These are phyloP conservation scores for Sylvilagus floridanus DNA, from an alignment of 2,797 vertebrate species.

Conservation along the genomic window DNA sequence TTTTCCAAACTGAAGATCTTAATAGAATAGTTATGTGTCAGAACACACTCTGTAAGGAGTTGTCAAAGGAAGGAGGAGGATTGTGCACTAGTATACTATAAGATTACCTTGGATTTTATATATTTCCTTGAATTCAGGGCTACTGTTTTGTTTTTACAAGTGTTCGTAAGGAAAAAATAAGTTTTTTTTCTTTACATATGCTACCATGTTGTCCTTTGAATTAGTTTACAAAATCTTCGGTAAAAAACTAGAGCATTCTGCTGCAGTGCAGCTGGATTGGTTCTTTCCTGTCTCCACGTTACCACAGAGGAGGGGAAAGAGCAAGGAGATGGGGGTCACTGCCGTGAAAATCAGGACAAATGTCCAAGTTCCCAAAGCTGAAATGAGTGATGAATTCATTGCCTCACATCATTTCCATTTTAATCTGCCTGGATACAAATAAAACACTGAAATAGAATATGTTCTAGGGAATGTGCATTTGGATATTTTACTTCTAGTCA, in stretches of 20 bases:
- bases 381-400: slow-evolving; percentile 53
- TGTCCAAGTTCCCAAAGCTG: not conserved
- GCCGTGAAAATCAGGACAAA: not conserved
- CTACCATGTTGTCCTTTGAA: not conserved
- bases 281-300: not conserved
- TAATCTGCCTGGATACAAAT: slow-evolving; percentile 66
- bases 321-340: not conserved
- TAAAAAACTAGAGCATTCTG: not conserved
- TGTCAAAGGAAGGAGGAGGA: not conserved
- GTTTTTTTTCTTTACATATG: not conserved
- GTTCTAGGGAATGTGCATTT: slow-evolving; percentile 30
- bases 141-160: not conserved
- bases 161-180: not conserved
- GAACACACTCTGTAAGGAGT: not conserved
- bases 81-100: not conserved
- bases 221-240: not conserved
- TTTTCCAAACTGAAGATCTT: not conserved
- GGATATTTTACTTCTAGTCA: slow-evolving; percentile 57
- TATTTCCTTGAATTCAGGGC: not conserved
- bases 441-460: slow-evolving; percentile 60
- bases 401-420: slow-evolving; percentile 63
- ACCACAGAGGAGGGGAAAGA: not conserved
- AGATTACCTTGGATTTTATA: not conserved
- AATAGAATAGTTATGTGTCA: not conserved
- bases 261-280: not conserved